Conservation (phyloP, 2,888 invertebrate genomes). For the Phyllotreta cruciferae region DNA sequence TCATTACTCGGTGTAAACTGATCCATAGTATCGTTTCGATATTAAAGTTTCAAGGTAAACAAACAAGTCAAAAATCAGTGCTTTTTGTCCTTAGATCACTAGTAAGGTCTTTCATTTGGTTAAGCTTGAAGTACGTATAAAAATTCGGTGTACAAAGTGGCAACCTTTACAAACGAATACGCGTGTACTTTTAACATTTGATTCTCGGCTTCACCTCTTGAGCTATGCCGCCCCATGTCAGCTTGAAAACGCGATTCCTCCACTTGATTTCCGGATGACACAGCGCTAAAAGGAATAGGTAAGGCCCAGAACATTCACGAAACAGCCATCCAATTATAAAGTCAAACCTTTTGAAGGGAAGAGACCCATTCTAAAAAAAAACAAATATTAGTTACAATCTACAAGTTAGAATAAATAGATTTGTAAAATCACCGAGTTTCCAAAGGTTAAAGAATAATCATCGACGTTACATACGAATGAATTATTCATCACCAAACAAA, state of each 20-base stretch:
- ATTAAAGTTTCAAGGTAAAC: slow-evolving; percentile 11
- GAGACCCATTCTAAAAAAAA: slow-evolving; percentile 76
- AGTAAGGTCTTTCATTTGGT: neutral
- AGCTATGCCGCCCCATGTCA: slow-evolving; percentile 95
- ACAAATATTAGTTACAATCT: no score
- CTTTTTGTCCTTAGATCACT: neutral
- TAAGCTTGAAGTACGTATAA: slow-evolving; percentile 2
- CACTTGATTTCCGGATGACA: slow-evolving; percentile 90
- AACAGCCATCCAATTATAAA: slow-evolving; percentile 95
- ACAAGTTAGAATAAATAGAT: no score
- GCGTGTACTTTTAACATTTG: slow-evolving; percentile 63
- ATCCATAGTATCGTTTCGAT: neutral
- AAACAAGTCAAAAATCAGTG: neutral
- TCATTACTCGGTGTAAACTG: neutral
- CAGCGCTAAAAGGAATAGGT: slow-evolving; percentile 86
- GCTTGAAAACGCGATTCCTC: slow-evolving; percentile 88
- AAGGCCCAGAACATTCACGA: slow-evolving; percentile 89
- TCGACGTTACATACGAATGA: no score
- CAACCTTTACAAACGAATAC: slow-evolving; percentile 5
- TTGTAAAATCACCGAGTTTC: no score
- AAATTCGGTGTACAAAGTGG: slow-evolving; percentile 9
- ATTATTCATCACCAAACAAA: neutral
- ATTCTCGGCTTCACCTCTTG: slow-evolving; percentile 84
- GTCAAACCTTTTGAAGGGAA: slow-evolving; percentile 93
- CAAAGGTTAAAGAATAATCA: neutral